A percentile compares a stretch with the other conserved stretches of the same genome.
Conservation (phyloP, 2,113 vertebrate genomes). For the Alethe castanea region DNA sequence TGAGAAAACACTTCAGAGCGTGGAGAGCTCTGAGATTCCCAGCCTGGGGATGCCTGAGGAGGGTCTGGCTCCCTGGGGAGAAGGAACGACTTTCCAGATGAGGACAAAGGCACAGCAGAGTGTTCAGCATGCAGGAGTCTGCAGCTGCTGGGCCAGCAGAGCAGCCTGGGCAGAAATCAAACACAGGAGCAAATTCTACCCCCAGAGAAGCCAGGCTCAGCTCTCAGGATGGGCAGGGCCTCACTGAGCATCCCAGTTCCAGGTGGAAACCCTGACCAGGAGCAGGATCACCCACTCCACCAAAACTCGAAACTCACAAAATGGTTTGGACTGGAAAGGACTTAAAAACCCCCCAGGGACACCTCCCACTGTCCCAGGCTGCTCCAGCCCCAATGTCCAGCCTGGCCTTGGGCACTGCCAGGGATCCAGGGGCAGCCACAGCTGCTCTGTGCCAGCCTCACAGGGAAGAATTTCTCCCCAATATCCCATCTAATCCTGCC, state of each 20-base stretch:
- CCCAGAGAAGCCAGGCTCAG: not conserved
- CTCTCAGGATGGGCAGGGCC: not conserved
- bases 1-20: not conserved
- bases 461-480: accelerated
- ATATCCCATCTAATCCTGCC: accelerated
- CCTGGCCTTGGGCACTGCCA: not conserved
- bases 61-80: not conserved
- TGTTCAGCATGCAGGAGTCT: not conserved
- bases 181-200: not conserved
- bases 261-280: not conserved
- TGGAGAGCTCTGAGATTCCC: not conserved
- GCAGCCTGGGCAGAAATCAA: not conserved
- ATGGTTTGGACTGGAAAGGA: not conserved
- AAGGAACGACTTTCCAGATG: not conserved
- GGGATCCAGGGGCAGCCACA: not conserved
- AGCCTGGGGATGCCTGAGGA: not conserved
- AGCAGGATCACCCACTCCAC: not conserved
- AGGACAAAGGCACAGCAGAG: not conserved
- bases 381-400: not conserved
- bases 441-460: not conserved
- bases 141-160: not conserved
- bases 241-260: not conserved
- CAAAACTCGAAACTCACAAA: not conserved
- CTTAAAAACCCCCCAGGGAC: not conserved
- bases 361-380: not conserved